Conservation (phyloP, 2,888 invertebrate genomes). For the Asteroscopus sphinx region DNA sequence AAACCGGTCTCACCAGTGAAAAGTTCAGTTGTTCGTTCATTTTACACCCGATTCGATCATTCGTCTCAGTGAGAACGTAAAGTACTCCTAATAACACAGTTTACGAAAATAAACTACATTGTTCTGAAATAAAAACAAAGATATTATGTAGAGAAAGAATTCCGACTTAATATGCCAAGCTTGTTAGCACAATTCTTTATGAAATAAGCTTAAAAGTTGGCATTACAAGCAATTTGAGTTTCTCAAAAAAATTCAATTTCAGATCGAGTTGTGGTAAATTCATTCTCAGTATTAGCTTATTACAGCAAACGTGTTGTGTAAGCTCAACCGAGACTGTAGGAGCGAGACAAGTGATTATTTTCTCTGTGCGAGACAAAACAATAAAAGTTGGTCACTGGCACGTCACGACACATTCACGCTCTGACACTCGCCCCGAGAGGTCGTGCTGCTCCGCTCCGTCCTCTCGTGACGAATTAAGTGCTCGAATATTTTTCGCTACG, state of each 20-base stretch:
- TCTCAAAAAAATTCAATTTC: constrained; percentile 12
- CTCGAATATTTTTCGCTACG: too few species aligned
- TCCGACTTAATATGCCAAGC: constrained; percentile 5
- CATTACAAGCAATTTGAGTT: constrained; percentile 26
- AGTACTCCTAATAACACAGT: constrained; percentile 56
- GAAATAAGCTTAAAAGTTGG: constrained; percentile 17
- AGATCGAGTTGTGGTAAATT: too few species aligned
- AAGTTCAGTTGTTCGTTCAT: constrained; percentile 51
- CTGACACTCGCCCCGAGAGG: too few species aligned
- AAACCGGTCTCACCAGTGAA: constrained; percentile 50
- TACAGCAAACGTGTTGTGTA: too few species aligned
- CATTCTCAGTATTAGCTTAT: too few species aligned
- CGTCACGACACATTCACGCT: too few species aligned
- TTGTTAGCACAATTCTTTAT: constrained; percentile 33
- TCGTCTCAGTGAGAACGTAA: constrained; percentile 54
- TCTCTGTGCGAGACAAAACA: too few species aligned
- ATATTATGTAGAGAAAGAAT: not conserved
- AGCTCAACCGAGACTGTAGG: too few species aligned
- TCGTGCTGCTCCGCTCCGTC: too few species aligned
- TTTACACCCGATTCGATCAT: constrained; percentile 55
- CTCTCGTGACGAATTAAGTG: too few species aligned
- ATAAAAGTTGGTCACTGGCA: too few species aligned
- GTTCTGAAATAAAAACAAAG: constrained; percentile 12
- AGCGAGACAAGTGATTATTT: too few species aligned
- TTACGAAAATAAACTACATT: constrained; percentile 32